Evolutionary conservation across 2,113 vertebrate genomes (phyloP).

Genomic region (Malurus melanocephalus): DNA sequence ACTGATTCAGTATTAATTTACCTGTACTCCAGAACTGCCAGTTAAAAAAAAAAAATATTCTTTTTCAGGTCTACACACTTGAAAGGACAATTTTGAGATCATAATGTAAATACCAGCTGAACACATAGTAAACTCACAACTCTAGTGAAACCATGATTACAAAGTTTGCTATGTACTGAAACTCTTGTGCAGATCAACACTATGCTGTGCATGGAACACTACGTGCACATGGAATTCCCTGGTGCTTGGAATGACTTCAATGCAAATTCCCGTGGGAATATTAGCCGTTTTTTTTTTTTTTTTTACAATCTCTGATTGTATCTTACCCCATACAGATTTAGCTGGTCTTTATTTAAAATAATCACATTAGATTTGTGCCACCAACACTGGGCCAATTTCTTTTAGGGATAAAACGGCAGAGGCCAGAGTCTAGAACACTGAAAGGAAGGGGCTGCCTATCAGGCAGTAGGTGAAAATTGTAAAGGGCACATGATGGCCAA

Average conservation of each 20-base stretch:
- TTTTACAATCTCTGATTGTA: background rate
- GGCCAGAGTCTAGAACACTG: background rate
- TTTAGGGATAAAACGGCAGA: background rate
- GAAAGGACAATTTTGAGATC: background rate
- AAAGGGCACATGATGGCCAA: background rate
- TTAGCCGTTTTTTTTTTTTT: background rate
- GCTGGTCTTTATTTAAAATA: background rate
- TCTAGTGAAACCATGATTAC: background rate
- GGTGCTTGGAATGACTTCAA: background rate
- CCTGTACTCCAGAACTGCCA: background rate
- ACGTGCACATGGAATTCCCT: background rate
- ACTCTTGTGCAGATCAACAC: background rate
- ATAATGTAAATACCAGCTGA: background rate
- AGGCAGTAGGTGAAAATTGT: background rate
- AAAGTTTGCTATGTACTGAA: background rate
- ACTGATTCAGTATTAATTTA: background rate
- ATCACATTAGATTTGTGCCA: background rate
- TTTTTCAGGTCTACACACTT: background rate
- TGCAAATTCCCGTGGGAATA: background rate
- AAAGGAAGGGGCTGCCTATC: background rate
- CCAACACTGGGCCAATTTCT: background rate
- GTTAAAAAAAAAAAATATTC: background rate
- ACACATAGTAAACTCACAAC: background rate
- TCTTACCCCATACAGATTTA: background rate
- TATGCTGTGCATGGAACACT: fast-evolving